Evolutionary conservation across 1,140 invertebrate species (phyloP).

Genomic region (Dermatophagoides farinae): DNA sequence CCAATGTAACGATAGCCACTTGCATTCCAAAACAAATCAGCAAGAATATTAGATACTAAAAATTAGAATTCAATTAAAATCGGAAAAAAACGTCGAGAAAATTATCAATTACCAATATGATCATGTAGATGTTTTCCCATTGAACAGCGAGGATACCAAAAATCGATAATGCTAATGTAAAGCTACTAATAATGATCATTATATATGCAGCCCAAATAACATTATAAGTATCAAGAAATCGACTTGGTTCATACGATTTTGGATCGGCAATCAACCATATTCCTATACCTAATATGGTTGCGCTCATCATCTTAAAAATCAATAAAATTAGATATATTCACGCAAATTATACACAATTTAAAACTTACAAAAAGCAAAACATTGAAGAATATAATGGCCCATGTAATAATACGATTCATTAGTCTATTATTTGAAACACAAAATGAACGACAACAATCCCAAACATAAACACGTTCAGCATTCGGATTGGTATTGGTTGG

Average conservation of each 20-base stretch:
- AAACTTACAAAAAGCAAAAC: conserved; percentile 4
- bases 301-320: conserved; percentile 7
- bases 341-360: background rate
- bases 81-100: background rate
- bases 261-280: conserved; percentile 16
- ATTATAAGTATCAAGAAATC: conserved; percentile 14
- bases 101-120: background rate
- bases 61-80: background rate
- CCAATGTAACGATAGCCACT: background rate
- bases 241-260: conserved; percentile 15
- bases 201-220: conserved; percentile 14
- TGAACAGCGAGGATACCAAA: conserved; percentile 3
- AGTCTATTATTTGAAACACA: background rate
- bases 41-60: conserved; percentile 1
- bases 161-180: conserved; percentile 6
- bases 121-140: conserved; percentile 1
- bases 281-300: conserved; percentile 15
- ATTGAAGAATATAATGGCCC: background rate
- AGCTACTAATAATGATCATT: conserved; percentile 14
- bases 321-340: background rate
- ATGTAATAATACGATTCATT: background rate
- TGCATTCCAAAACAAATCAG: background rate
- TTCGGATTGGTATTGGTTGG: background rate
- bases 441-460: conserved; percentile 1
- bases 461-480: background rate